These are phyloP conservation scores for Caradrina clavipalpis DNA, from an alignment of 2,888 invertebrate genomes.

Conservation along the genomic window DNA sequence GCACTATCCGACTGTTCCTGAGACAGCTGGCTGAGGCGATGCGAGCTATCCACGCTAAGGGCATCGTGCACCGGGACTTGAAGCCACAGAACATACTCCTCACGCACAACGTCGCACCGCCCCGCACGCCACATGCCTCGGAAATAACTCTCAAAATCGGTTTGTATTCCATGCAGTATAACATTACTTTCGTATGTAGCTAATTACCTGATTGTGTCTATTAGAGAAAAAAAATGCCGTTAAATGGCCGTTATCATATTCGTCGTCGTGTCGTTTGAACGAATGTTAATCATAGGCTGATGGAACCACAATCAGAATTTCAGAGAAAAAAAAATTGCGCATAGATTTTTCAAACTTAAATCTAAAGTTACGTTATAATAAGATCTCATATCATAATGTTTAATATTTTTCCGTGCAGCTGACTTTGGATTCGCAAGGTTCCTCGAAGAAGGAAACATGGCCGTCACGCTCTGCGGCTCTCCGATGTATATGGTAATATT, in stretches of 20 bases:
- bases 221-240: slow-evolving; percentile 1
- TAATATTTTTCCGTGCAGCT: slow-evolving; percentile 91
- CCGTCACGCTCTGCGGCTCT: slow-evolving; percentile 99
- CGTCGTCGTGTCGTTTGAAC: slow-evolving; percentile 22
- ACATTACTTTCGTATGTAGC: background rate
- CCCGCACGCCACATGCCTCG: slow-evolving; percentile 93
- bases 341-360: background rate
- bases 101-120: slow-evolving; percentile 93
- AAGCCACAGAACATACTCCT: slow-evolving; percentile 99
- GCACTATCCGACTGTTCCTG: slow-evolving; percentile 98
- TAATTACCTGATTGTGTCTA: slow-evolving; percentile 7
- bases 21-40: slow-evolving; percentile 99
- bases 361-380: slow-evolving; percentile 14
- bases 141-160: slow-evolving; percentile 99
- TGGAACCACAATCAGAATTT: slow-evolving; percentile 1
- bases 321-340: background rate
- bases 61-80: slow-evolving; percentile 99
- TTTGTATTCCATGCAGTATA: slow-evolving; percentile 79
- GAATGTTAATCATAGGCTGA: slow-evolving; percentile 3
- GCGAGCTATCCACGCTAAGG: slow-evolving; percentile 99
- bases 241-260: slow-evolving; percentile 19
- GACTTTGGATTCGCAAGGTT: slow-evolving; percentile 99
- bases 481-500: slow-evolving; percentile 99
- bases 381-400: slow-evolving; percentile 6
- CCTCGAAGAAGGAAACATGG: slow-evolving; percentile 99